Conservation (phyloP, 2,113 vertebrate species). For the Siniperca knerii region DNA sequence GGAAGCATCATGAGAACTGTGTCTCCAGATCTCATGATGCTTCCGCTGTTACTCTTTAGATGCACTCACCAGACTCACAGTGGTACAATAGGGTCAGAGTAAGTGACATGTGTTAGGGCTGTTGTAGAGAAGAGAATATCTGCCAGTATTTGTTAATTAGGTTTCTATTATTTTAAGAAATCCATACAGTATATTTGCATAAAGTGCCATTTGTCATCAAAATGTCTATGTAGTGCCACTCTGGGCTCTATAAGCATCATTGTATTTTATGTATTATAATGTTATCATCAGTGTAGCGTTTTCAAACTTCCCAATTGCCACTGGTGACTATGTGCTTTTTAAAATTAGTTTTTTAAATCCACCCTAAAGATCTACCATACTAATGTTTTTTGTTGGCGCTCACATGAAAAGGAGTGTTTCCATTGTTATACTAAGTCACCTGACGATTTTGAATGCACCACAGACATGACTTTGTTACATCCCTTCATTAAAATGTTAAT, state of each 20-base stretch:
- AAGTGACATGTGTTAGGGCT: not conserved
- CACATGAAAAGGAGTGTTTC: conserved; percentile 24
- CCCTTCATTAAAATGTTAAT: conserved; percentile 20
- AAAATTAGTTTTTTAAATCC: not conserved
- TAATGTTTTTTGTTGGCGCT: conserved; percentile 15
- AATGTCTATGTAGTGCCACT: no score
- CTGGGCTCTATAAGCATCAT: not conserved
- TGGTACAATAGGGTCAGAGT: not conserved
- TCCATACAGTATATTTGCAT: not conserved
- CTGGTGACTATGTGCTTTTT: not conserved
- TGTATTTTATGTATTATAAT: not conserved
- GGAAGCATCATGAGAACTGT: not conserved
- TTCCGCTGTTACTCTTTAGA: conserved; percentile 30
- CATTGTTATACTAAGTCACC: conserved; percentile 28
- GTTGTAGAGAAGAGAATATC: not conserved
- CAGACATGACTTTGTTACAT: not conserved
- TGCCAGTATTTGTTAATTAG: not conserved
- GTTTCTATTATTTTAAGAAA: not conserved
- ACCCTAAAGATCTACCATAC: not conserved
- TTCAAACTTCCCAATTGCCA: not conserved
- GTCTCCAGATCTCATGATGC: conserved; percentile 26
- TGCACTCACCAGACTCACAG: not conserved
- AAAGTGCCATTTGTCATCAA: not conserved
- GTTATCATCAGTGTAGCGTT: not conserved
- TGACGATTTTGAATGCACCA: conserved; percentile 33